phyloP scores from a whole-genome alignment of 1,140 invertebrate genomes.

The Druon quercuslanigerum region DNA sequence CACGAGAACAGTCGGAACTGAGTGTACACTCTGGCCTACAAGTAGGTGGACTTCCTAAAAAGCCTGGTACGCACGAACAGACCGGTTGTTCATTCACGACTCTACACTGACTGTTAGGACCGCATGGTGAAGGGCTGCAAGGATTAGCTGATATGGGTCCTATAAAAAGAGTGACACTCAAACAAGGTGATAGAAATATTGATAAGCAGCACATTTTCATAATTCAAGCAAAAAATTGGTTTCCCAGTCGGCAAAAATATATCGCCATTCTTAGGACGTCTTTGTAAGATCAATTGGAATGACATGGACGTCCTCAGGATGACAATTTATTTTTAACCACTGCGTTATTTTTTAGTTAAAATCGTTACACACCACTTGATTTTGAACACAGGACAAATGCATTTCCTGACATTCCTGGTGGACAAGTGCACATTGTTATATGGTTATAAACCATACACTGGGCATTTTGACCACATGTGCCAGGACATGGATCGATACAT shows the following conservation, averaged over 20 bases:
- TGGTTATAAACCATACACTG: constrained; percentile 84
- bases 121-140: constrained; percentile 80
- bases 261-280: too few species aligned
- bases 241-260: neutral
- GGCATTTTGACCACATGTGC: constrained; percentile 81
- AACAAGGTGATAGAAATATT: neutral
- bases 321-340: too few species aligned
- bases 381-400: constrained; percentile 76
- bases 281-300: too few species aligned
- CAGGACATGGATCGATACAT: constrained; percentile 83
- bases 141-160: constrained; percentile 75
- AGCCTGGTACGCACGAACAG: constrained; percentile 82
- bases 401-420: constrained; percentile 79
- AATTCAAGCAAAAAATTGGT: neutral
- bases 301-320: too few species aligned
- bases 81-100: constrained; percentile 79
- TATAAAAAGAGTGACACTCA: constrained; percentile 65
- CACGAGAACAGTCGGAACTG: constrained; percentile 80
- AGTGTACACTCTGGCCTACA: constrained; percentile 83
- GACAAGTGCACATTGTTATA: constrained; percentile 82
- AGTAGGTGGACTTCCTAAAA: constrained; percentile 81
- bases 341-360: neutral
- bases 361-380: constrained; percentile 41
- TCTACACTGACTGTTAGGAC: constrained; percentile 80
- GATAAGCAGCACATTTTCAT: neutral